A percentile compares a stretch with the other conserved stretches of the same genome.
phyloP scores from a whole-genome alignment of 1,140 invertebrate genomes.

The Bombus balteatus region DNA sequence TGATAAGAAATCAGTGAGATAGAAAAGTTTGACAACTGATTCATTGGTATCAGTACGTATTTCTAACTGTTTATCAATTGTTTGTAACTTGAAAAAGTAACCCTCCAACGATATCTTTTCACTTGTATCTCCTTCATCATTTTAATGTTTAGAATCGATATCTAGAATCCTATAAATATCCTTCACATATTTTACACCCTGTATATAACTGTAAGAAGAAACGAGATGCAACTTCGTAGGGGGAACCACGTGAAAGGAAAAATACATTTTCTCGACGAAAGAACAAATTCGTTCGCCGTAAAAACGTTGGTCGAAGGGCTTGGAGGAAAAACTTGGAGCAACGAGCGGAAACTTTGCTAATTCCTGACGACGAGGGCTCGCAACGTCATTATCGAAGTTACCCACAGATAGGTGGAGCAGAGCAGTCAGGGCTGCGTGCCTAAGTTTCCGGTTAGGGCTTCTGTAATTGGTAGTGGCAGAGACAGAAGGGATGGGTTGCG shows the following conservation, averaged over 20 bases:
- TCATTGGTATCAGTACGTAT: too few relatives aligned
- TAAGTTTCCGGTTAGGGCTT: slow-evolving; percentile 33
- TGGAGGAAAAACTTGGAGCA: neutral
- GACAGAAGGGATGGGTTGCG: neutral
- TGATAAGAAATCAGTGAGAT: too few relatives aligned
- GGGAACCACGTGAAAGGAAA: neutral
- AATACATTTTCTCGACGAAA: neutral
- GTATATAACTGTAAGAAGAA: neutral
- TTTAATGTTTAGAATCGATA: neutral
- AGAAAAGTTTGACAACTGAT: too few relatives aligned
- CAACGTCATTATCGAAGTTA: slow-evolving; percentile 52
- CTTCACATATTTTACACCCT: neutral
- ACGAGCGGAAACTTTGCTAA: slow-evolving; percentile 13
- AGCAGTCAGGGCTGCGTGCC: neutral
- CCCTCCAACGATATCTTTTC: too few relatives aligned
- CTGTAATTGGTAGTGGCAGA: slow-evolving; percentile 44
- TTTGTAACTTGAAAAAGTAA: too few relatives aligned
- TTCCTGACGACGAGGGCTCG: slow-evolving; percentile 20
- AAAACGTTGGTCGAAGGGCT: neutral
- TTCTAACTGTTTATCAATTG: too few relatives aligned
- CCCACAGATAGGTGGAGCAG: slow-evolving; percentile 3
- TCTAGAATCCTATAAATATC: neutral
- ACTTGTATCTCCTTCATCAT: too few relatives aligned
- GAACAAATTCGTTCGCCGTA: neutral
- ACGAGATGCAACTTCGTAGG: neutral